Evolutionary conservation across 2,888 invertebrate genomes (phyloP).

Genomic region (Tachina fera): DNA sequence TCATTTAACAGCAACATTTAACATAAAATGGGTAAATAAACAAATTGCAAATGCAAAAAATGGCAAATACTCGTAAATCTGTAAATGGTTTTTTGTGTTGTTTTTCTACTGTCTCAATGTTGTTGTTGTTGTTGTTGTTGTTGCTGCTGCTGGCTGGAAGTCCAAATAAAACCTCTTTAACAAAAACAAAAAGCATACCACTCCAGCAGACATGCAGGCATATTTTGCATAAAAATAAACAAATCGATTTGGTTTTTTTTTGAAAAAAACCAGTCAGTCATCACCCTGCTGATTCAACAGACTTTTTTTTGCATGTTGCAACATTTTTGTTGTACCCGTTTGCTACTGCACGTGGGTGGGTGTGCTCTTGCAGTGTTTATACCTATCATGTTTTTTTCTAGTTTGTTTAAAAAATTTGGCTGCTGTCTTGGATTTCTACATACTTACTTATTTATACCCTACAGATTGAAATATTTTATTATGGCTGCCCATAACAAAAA

Average conservation of each 20-base stretch:
- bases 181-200: not conserved
- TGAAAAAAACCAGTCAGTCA: constrained; percentile 21
- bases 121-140: constrained; percentile 37
- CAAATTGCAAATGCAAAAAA: constrained; percentile 29
- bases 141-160: constrained; percentile 27
- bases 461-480: not conserved
- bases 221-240: constrained; percentile 29
- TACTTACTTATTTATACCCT: not conserved
- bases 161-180: constrained; percentile 3
- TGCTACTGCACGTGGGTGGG: constrained; percentile 2
- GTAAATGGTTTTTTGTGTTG: constrained; percentile 20
- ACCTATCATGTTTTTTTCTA: constrained; percentile 18
- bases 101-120: not conserved
- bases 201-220: constrained; percentile 46
- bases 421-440: not conserved
- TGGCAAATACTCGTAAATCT: constrained; percentile 7
- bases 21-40: constrained; percentile 44
- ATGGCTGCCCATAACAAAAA: not conserved
- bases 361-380: constrained; percentile 26
- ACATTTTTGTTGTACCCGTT: constrained; percentile 20
- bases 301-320: constrained; percentile 42
- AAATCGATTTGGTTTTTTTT: constrained; percentile 38
- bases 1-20: constrained; percentile 57
- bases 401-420: not conserved
- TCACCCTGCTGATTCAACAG: constrained; percentile 34